phyloP scores from a whole-genome alignment of 2,888 invertebrate genomes.

The Aphrophora alni region DNA sequence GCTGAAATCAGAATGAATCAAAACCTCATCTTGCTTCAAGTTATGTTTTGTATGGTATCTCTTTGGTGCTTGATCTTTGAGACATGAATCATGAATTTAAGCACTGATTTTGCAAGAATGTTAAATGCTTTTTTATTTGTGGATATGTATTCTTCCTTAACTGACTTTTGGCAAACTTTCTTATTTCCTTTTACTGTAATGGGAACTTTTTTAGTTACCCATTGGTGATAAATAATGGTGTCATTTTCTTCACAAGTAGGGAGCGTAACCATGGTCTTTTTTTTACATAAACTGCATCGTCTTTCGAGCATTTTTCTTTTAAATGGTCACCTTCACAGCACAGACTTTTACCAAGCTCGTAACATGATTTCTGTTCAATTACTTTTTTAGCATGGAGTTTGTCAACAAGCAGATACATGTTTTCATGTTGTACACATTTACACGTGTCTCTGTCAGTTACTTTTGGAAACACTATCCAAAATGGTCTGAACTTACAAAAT shows the following conservation, averaged over 20 bases:
- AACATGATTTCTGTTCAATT: constrained; percentile 15
- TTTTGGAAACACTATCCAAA: constrained; percentile 13
- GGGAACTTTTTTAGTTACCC: constrained; percentile 20
- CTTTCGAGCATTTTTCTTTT: constrained; percentile 33
- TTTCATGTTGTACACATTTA: not conserved
- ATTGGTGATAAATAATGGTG: constrained; percentile 7
- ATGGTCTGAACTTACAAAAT: constrained; percentile 29
- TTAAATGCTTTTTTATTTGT: too few relatives aligned
- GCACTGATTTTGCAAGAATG: too few relatives aligned
- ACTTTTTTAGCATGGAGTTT: not conserved
- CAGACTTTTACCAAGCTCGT: constrained; percentile 25
- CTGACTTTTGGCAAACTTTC: constrained; percentile 17
- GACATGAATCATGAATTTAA: too few relatives aligned
- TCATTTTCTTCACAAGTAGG: constrained; percentile 11
- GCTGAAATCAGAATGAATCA: too few relatives aligned
- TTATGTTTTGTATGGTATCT: too few relatives aligned
- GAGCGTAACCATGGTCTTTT: constrained; percentile 28
- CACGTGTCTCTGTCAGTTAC: not conserved
- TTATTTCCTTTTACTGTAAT: constrained; percentile 27
- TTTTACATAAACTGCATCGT: constrained; percentile 23
- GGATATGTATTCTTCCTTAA: too few relatives aligned
- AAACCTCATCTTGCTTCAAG: too few relatives aligned
- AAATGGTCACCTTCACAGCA: constrained; percentile 35
- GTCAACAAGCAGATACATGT: not conserved
- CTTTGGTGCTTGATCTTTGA: too few relatives aligned